These are phyloP conservation scores for Ichneumon xanthorius DNA, from an alignment of 2,888 invertebrate genomes.

Conservation along the genomic window DNA sequence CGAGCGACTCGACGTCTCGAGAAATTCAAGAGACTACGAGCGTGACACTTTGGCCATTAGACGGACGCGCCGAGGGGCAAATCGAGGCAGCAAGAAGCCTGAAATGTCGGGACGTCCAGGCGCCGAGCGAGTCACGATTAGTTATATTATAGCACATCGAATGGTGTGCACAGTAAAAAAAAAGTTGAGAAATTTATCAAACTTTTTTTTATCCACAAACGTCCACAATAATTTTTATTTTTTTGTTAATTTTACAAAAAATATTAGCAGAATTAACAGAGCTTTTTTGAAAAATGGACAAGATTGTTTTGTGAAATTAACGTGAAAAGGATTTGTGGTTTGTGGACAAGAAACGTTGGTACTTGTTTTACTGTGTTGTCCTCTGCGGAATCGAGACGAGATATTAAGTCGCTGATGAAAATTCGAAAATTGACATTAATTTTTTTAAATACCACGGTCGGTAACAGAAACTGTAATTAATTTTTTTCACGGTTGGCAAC, in stretches of 20 bases:
- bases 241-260: too few relatives aligned
- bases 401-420: slow-evolving; percentile 43
- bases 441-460: background rate
- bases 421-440: background rate
- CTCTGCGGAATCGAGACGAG: background rate
- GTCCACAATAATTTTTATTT: too few relatives aligned
- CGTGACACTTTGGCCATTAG: slow-evolving; percentile 61
- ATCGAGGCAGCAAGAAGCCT: slow-evolving; percentile 13
- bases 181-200: too few relatives aligned
- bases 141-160: background rate
- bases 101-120: slow-evolving; percentile 50
- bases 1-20: slow-evolving; percentile 34
- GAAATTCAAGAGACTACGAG: slow-evolving; percentile 49
- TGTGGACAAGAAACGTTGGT: too few relatives aligned
- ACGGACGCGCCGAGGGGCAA: slow-evolving; percentile 28
- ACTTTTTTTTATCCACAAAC: too few relatives aligned
- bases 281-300: too few relatives aligned
- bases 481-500: too few relatives aligned
- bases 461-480: background rate
- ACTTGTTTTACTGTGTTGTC: too few relatives aligned
- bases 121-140: slow-evolving; percentile 38
- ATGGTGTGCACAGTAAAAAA: too few relatives aligned
- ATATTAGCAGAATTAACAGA: too few relatives aligned
- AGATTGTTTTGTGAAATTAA: too few relatives aligned
- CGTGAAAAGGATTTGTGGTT: too few relatives aligned